Base-by-base conservation (phyloP, 2,888 invertebrate species). In the Linnaemya vulpina region DNA sequence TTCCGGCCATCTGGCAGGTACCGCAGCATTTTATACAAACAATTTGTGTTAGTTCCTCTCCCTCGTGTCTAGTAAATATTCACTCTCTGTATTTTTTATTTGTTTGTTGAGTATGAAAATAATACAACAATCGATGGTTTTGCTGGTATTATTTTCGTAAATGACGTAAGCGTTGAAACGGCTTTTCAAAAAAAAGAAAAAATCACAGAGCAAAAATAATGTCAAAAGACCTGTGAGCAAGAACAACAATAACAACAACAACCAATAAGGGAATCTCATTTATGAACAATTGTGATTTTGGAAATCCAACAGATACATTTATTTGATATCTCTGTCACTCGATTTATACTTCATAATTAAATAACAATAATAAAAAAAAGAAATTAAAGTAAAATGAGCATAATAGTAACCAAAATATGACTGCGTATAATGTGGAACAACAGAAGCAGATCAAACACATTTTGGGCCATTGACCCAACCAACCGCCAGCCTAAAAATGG, bases 111-210 rank as follows among this genome's bases (percentile, higher is more conserved):
- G 80, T 77, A 76, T 51, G 49, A 62, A 15, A 62, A 51, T 25
- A 78, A 71, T n/a, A 70, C 11, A 78, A 43, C 84, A 62, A 76
- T 67, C 80, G 51, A 68, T 71, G 74, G 53, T 71, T 53, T 68
- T 63, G 83, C 75, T 81, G 70, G 78, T 75, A 74, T 84, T 88
- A 88, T 88, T 87, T 88, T 86, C 74, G 86, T 83, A 79, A 83
- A 87, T 88, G 88, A 88, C 88, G 88, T 88, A 88, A 88, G 86
- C 87, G 81, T 62, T 82, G 67, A 85, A 87, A 84, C 83, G 86
- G 87, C 84, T 86, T 87, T 87, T 87, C 80, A 76, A 83, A 87
- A 84, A 65, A 81, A 51, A 62, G 53, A n/a, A 76, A 46, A 43
- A 51, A 62, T 73, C 55, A 68, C 49, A n/a, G 20, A 78, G 58